phyloP scores from a whole-genome alignment of 2,888 invertebrate species.

The Nemurella pictetii region DNA sequence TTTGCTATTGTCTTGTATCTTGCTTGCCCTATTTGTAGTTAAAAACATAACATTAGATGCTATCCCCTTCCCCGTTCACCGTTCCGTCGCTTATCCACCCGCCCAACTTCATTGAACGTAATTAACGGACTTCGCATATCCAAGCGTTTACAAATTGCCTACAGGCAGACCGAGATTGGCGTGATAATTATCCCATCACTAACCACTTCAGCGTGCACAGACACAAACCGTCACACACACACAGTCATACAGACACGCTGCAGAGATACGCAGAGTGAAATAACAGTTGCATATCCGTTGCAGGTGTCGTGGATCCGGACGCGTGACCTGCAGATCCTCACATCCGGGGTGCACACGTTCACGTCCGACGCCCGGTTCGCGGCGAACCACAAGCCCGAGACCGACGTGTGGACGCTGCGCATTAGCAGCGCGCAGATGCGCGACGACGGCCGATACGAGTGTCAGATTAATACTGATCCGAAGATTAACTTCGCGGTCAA shows the following conservation, averaged over 20 bases:
- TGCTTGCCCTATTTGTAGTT: too few species aligned
- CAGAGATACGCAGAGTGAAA: neutral
- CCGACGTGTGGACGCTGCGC: conserved; percentile 61
- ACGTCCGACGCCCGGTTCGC: conserved; percentile 70
- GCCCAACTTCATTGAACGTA: neutral
- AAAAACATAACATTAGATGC: too few species aligned
- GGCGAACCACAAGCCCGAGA: conserved; percentile 56
- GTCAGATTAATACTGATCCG: conserved; percentile 75
- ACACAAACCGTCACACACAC: neutral
- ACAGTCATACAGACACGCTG: neutral
- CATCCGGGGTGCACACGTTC: conserved; percentile 66
- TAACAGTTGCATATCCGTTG: too few species aligned
- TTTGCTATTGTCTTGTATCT: too few species aligned
- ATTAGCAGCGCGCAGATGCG: conserved; percentile 61
- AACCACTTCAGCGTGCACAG: neutral
- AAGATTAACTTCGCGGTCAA: conserved; percentile 70
- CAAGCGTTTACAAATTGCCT: neutral
- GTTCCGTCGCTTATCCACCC: neutral
- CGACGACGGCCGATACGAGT: conserved; percentile 72
- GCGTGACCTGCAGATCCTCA: conserved; percentile 69
- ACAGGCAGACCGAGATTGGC: neutral
- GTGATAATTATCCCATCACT: neutral
- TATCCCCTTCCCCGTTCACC: too few species aligned
- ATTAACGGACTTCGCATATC: neutral
- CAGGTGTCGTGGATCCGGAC: conserved; percentile 77